A percentile compares a stretch with the other conserved stretches of the same genome.
These are phyloP conservation scores for Triplophysa rosa DNA, from an alignment of 2,113 vertebrate genomes.

Conservation along the genomic window DNA sequence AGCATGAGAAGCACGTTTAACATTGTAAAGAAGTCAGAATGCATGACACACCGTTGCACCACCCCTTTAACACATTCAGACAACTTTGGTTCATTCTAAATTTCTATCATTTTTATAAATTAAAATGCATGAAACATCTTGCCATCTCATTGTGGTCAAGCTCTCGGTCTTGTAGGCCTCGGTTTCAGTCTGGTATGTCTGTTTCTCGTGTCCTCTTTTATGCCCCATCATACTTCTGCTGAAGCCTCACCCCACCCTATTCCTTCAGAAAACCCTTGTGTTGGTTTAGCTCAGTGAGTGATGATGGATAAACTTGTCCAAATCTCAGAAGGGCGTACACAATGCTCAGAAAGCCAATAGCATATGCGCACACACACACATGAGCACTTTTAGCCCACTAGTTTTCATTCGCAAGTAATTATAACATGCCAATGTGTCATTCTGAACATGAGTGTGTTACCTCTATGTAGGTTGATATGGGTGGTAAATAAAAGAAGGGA, in stretches of 20 bases:
- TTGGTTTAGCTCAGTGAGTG: constrained; percentile 21
- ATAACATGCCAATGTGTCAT: constrained; percentile 3
- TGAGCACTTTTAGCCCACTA: background rate
- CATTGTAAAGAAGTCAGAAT: no score
- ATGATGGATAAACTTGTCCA: constrained; percentile 41
- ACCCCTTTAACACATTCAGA: no score
- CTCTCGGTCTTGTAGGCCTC: background rate
- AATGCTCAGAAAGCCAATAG: constrained; percentile 9
- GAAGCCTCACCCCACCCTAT: background rate
- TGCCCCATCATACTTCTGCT: constrained; percentile 6
- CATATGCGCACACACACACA: constrained; percentile 10
- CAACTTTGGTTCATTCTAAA: no score
- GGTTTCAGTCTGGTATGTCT: background rate
- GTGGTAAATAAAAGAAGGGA: background rate
- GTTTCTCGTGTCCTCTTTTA: constrained; percentile 12
- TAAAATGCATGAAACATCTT: background rate
- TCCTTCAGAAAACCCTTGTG: constrained; percentile 10
- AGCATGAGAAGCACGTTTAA: no score
- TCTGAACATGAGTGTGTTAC: background rate
- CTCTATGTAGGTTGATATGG: background rate
- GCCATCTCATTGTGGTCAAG: constrained; percentile 11
- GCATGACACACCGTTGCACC: no score
- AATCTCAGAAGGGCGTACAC: constrained; percentile 32
- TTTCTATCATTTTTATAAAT: no score
- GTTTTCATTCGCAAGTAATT: constrained; percentile 2